Conservation (phyloP, 1,140 invertebrate species). For the Lamellibrachia luymesi region DNA sequence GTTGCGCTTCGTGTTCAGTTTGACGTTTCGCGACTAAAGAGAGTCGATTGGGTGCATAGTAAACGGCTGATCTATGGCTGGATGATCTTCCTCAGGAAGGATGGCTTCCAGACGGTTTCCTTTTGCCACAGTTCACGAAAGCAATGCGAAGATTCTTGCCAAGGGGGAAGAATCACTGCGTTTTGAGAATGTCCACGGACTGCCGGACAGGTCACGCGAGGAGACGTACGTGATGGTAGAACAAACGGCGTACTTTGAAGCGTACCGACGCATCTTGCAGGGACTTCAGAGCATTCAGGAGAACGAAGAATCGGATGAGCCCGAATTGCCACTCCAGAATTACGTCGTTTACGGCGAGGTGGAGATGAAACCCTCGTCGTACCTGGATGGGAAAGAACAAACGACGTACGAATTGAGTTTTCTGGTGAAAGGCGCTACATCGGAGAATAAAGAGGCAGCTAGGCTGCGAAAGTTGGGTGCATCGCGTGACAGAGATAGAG, state of each 20-base stretch:
- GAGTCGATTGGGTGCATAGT: constrained; percentile 44
- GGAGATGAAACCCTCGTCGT: constrained; percentile 36
- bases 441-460: constrained; percentile 9
- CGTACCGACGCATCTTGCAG: constrained; percentile 56
- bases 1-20: constrained; percentile 41
- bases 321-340: constrained; percentile 51
- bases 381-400: constrained; percentile 29
- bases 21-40: constrained; percentile 33
- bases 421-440: not conserved
- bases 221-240: constrained; percentile 52
- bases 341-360: constrained; percentile 42
- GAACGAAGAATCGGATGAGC: constrained; percentile 14
- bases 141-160: not conserved
- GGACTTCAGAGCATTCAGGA: constrained; percentile 49
- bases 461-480: constrained; percentile 29
- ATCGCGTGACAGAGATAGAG: not conserved
- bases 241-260: constrained; percentile 59
- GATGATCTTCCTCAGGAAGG: constrained; percentile 68
- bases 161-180: not conserved
- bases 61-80: constrained; percentile 72
- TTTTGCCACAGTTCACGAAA: constrained; percentile 65
- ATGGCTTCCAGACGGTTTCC: constrained; percentile 68
- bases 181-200: not conserved
- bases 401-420: constrained; percentile 32
- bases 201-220: no score